phyloP scores from a whole-genome alignment of 2,888 invertebrate genomes.

The Desoria tigrina region DNA sequence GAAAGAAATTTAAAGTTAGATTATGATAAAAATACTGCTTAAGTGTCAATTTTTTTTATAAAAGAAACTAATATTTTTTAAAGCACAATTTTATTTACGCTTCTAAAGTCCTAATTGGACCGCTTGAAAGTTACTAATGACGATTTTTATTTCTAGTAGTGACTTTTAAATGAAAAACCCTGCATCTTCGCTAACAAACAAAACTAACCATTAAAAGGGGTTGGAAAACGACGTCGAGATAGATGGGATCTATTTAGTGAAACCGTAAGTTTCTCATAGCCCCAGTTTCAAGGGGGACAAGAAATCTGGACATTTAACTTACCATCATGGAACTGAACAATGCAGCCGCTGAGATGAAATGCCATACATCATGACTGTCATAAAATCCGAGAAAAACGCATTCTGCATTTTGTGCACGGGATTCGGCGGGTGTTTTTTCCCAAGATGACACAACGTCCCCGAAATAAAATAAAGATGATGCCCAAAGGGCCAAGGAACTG shows the following conservation, averaged over 20 bases:
- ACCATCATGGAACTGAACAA: conserved; percentile 59
- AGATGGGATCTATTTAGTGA: too few species aligned
- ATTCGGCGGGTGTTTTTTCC: conserved; percentile 55
- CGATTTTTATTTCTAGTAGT: too few species aligned
- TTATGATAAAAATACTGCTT: too few species aligned
- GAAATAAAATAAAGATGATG: conserved; percentile 32
- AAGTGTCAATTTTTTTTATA: too few species aligned
- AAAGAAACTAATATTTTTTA: conserved; percentile 12
- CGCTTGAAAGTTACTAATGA: too few species aligned
- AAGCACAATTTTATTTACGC: background rate
- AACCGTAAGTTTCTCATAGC: background rate
- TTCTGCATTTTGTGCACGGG: conserved; percentile 55
- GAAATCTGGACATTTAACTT: background rate
- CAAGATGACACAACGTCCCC: conserved; percentile 38
- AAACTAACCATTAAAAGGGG: too few species aligned
- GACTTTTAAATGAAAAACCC: too few species aligned
- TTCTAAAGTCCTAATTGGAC: background rate
- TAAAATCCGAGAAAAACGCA: conserved; percentile 57
- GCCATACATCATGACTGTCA: conserved; percentile 59
- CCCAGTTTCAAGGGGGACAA: background rate
- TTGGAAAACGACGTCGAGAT: too few species aligned
- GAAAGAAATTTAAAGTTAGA: too few species aligned
- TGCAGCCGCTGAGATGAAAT: conserved; percentile 58
- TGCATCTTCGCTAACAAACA: too few species aligned
- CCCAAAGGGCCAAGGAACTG: conserved; percentile 25